Evolutionary conservation across 2,797 vertebrate species (phyloP).

Genomic region (Taeniopygia guttata): DNA sequence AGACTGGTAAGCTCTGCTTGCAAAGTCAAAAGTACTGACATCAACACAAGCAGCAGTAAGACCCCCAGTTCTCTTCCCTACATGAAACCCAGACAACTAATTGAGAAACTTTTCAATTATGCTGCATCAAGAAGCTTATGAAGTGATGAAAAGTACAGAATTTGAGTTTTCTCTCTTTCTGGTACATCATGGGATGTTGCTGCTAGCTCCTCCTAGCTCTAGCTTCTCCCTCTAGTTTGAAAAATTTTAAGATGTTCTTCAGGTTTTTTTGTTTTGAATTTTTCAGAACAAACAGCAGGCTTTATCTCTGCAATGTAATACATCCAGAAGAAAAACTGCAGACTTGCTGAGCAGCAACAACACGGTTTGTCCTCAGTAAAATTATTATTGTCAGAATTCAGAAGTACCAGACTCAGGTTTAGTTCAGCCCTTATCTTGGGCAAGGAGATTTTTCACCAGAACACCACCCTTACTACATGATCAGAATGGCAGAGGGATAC

Average conservation of each 20-base stretch:
- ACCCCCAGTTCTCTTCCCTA: not conserved
- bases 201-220: not conserved
- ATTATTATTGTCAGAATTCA: not conserved
- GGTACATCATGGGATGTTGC: not conserved
- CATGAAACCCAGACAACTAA: not conserved
- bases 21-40: not conserved
- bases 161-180: not conserved
- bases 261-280: no score
- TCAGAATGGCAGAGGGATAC: not conserved
- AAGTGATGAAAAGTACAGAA: not conserved
- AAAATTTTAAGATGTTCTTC: not conserved
- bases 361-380: fast-evolving
- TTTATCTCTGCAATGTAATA: not conserved
- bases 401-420: not conserved
- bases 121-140: not conserved
- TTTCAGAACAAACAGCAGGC: not conserved
- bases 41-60: not conserved
- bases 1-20: not conserved
- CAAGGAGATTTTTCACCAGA: not conserved
- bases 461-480: not conserved
- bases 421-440: not conserved
- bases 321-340: not conserved
- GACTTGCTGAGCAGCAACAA: not conserved
- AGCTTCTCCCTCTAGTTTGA: not conserved
- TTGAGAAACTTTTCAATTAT: not conserved